phyloP scores from a whole-genome alignment of 2,888 invertebrate species.

The Encarsia formosa region DNA sequence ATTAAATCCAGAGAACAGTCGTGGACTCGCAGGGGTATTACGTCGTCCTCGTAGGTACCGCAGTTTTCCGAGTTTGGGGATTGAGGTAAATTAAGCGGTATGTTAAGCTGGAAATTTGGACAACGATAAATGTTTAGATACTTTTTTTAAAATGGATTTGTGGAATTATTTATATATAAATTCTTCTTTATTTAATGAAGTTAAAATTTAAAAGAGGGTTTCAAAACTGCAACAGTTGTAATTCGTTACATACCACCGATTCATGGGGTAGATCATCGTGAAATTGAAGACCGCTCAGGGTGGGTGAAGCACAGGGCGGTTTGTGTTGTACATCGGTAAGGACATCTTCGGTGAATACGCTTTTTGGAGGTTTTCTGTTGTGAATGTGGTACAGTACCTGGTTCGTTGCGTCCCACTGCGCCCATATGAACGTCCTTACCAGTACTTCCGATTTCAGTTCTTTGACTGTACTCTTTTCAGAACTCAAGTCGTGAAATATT shows the following conservation, averaged over 20 bases:
- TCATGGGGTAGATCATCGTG: constrained; percentile 83
- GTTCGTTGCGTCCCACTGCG: constrained; percentile 78
- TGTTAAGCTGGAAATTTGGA: constrained; percentile 73
- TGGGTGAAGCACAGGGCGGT: constrained; percentile 57
- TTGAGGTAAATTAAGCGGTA: constrained; percentile 77
- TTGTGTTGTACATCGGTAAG: constrained; percentile 56
- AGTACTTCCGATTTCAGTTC: constrained; percentile 51
- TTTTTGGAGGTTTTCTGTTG: constrained; percentile 66
- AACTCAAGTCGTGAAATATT: constrained; percentile 31
- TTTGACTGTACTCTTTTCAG: constrained; percentile 30
- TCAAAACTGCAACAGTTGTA: constrained; percentile 6
- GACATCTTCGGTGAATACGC: constrained; percentile 64
- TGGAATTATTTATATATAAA: neutral
- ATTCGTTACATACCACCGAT: constrained; percentile 66
- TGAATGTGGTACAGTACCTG: constrained; percentile 83
- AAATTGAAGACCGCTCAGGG: constrained; percentile 79
- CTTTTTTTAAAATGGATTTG: neutral
- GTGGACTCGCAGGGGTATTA: constrained; percentile 74
- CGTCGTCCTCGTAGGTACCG: constrained; percentile 75
- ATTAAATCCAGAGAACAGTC: constrained; percentile 78
- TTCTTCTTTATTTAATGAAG: neutral
- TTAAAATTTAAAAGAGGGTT: constrained; percentile 2
- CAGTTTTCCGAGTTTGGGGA: constrained; percentile 59
- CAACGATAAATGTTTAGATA: too few relatives aligned
- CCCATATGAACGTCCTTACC: constrained; percentile 76